phyloP scores from a whole-genome alignment of 2,888 invertebrate species.

The Polymixis flavicincta region DNA sequence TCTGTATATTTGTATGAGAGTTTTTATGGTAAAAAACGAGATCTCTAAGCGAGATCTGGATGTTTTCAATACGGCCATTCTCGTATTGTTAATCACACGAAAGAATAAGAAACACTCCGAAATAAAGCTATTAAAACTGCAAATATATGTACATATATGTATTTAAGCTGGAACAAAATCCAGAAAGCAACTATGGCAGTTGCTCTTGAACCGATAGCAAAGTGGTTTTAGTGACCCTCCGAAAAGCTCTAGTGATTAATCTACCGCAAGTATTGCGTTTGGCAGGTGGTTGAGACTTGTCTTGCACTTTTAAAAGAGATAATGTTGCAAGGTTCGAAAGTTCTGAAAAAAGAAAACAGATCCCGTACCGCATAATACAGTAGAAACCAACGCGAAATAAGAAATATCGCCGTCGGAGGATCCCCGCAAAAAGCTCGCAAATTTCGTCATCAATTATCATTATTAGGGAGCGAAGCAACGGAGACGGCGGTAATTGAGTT shows the following conservation, averaged over 20 bases:
- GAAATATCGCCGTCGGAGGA: conserved; percentile 86
- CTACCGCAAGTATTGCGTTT: not conserved
- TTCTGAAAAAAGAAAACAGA: not conserved
- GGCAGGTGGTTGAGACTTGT: not conserved
- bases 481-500: conserved; percentile 88
- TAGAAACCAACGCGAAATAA: conserved; percentile 77
- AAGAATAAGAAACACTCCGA: no score
- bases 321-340: not conserved
- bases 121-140: not conserved
- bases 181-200: not conserved
- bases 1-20: not conserved
- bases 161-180: not conserved
- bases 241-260: not conserved
- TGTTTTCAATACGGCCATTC: not conserved
- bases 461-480: conserved; percentile 84
- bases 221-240: not conserved
- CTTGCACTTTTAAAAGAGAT: not conserved
- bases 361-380: conserved; percentile 67
- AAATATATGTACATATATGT: not conserved
- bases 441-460: conserved; percentile 91
- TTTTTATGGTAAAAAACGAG: not conserved
- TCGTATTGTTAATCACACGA: not conserved
- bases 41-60: not conserved
- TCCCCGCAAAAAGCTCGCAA: conserved; percentile 90
- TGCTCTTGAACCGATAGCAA: not conserved